Base-by-base conservation (phyloP, 1,140 invertebrate genomes). In the Heliconius eleuchia region DNA sequence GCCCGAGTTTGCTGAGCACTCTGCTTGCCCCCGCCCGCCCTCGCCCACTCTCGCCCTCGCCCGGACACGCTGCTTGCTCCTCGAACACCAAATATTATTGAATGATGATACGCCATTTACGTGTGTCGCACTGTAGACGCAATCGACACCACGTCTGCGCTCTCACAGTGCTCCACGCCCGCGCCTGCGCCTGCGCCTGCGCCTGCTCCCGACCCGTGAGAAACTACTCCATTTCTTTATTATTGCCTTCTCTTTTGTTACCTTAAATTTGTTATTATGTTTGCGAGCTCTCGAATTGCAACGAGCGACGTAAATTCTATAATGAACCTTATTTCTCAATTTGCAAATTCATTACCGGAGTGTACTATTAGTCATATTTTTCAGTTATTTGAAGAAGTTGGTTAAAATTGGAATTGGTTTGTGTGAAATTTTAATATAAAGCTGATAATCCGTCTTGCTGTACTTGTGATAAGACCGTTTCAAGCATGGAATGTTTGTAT, bases 41-140 rank as follows among this genome's bases (percentile, higher is more conserved):
- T 57, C 81, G 37, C 76, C 50, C 76, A 37, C 34, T 37, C 74
- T 71, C 73, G 57, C 73, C 55, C 30, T 37, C 34, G 1, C 34
- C 50, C 27, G 75, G 77, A 30, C 75, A 55, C 78, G 57, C 80
- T 30, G 66, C 42, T 42, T 30, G 30, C 55, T 30, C 50, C 50
- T 30, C 75, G 77, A 71, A 83, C 84, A 74, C 79, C 87, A 87
- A 89, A 90, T 88, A 88, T 90, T 88, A 88, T 90, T 88, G 85
- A 82, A 88, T 85, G 87, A 88, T 88, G 87, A 90, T 88, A 88
- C 83, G 86, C 86, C 85, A 88, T 87, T 89, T 87, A 87, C 82
- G 84, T 83, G 85, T 86, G 86, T 84, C 85, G 83, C 78, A 66
- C 70, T 82, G 82, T 83, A 73, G 81, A 81, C 79, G 84, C 81